Conservation (phyloP, 2,888 invertebrate species). For the Dorcus hopei region DNA sequence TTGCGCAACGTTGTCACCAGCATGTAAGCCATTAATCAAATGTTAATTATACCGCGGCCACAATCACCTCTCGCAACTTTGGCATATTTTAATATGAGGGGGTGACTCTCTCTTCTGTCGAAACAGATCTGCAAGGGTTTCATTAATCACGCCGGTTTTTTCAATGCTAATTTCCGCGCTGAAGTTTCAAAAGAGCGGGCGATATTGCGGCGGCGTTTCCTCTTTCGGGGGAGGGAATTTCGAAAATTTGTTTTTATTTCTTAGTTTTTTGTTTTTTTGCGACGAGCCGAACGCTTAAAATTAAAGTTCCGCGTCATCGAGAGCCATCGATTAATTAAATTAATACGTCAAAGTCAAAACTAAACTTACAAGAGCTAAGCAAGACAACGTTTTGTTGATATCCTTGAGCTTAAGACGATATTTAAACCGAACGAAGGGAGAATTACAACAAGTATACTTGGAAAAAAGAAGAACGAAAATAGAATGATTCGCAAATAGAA, state of each 20-base stretch:
- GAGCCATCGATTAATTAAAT: too few species aligned
- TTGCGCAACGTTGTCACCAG: slow-evolving; percentile 1
- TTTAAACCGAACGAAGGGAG: too few species aligned
- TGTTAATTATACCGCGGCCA: slow-evolving; percentile 3
- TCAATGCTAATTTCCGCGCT: neutral
- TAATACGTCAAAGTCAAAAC: too few species aligned
- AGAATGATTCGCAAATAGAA: too few species aligned
- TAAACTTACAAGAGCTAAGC: too few species aligned
- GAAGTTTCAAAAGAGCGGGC: neutral
- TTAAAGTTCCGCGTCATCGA: too few species aligned
- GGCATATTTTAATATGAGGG: neutral
- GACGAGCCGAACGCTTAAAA: neutral
- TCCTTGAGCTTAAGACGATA: too few species aligned
- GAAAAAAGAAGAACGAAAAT: too few species aligned
- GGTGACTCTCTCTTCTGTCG: neutral
- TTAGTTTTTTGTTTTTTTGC: neutral
- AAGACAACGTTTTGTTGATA: too few species aligned
- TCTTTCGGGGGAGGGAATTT: neutral
- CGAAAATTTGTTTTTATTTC: neutral
- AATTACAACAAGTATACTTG: too few species aligned
- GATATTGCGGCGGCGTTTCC: neutral
- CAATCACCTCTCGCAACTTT: slow-evolving; percentile 1
- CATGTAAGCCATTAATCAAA: slow-evolving; percentile 6
- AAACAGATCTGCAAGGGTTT: neutral
- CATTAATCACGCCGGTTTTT: neutral